Conservation (phyloP, 2,113 vertebrate genomes). For the Todiramphus chloris region DNA sequence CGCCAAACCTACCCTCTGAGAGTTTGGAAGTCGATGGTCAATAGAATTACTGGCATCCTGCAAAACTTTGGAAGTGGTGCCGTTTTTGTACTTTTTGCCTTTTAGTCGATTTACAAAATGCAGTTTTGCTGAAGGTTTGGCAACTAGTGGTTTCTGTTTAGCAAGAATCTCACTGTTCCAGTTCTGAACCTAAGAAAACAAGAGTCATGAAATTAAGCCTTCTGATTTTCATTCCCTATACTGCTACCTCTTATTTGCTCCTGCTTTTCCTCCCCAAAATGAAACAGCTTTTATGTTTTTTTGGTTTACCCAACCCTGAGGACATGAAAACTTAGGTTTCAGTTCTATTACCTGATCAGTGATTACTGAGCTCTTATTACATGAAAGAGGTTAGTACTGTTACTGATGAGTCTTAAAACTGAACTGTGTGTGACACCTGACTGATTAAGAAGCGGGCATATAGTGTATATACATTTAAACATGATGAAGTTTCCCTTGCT, state of each 20-base stretch:
- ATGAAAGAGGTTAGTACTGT: not conserved
- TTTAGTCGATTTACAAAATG: conserved; percentile 92
- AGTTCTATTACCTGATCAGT: not conserved
- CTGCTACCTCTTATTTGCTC: not conserved
- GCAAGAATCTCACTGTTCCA: conserved; percentile 91
- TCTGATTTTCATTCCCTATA: not conserved
- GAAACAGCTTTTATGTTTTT: not conserved
- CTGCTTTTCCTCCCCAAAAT: not conserved
- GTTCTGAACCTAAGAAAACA: conserved; percentile 84
- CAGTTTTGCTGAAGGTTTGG: conserved; percentile 91
- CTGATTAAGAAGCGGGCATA: not conserved
- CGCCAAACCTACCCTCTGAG: conserved; percentile 81
- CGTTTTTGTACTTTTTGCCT: conserved; percentile 89
- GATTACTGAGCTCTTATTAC: not conserved
- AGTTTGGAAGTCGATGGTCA: conserved; percentile 72
- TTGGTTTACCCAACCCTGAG: not conserved
- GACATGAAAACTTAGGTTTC: not conserved
- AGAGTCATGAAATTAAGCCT: conserved; percentile 2
- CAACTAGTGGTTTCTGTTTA: conserved; percentile 87
- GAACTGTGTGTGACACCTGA: not conserved
- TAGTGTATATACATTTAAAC: accelerated
- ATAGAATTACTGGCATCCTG: conserved; percentile 92
- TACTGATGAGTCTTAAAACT: not conserved
- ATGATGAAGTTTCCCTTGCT: not conserved
- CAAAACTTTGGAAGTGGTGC: conserved; percentile 84